Evolutionary conservation across 2,797 vertebrate genomes (phyloP).

Genomic region (Hoplostethus atlanticus): DNA sequence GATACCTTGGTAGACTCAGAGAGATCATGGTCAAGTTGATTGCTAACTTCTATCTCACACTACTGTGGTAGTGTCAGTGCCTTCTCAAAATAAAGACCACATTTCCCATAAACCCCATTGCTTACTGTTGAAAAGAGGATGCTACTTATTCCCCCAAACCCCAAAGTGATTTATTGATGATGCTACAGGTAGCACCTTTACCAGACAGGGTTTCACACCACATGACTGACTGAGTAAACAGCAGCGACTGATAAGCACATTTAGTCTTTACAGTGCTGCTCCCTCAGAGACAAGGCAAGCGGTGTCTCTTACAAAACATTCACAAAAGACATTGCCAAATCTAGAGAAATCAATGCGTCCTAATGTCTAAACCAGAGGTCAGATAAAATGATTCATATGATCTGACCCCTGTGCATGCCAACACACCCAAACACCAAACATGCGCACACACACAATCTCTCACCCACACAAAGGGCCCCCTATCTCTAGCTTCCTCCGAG

Average conservation of each 20-base stretch:
- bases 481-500: constrained; percentile 58
- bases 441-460: constrained; percentile 7
- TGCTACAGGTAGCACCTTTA: constrained; percentile 8
- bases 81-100: too few relatives aligned
- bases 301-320: constrained; percentile 6
- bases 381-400: constrained; percentile 36
- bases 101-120: background rate
- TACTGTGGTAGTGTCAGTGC: too few relatives aligned
- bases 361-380: constrained; percentile 13
- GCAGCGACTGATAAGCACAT: background rate
- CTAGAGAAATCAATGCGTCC: background rate
- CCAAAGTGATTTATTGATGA: constrained; percentile 2
- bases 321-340: constrained; percentile 12
- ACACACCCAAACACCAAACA: constrained; percentile 13
- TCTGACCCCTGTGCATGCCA: constrained; percentile 29
- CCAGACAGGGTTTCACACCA: constrained; percentile 1
- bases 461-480: constrained; percentile 54
- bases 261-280: constrained; percentile 3
- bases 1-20: too few relatives aligned
- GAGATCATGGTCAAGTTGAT: too few relatives aligned
- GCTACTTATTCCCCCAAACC: too few relatives aligned
- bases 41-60: too few relatives aligned
- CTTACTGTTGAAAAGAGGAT: background rate
- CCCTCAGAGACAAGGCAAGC: constrained; percentile 8
- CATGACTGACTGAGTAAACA: constrained; percentile 7